Conservation (phyloP, 2,797 vertebrate genomes). For the Eulemur albifrons region DNA sequence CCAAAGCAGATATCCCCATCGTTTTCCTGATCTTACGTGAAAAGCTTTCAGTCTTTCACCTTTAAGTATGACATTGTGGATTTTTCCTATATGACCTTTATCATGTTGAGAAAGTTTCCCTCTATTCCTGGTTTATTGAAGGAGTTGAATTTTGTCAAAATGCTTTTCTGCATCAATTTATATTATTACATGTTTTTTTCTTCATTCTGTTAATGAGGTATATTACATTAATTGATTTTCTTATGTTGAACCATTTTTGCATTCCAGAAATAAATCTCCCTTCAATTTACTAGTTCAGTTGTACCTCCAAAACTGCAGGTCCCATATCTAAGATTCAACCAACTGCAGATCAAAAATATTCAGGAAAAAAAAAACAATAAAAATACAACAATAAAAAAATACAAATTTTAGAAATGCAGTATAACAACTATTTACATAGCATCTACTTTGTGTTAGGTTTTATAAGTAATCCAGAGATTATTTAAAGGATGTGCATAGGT, state of each 20-base stretch:
- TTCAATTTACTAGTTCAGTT: neutral
- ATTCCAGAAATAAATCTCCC: neutral
- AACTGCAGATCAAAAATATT: neutral
- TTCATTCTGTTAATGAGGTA: neutral
- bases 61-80: neutral
- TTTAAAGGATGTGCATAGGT: no score
- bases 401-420: no score
- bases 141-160: neutral
- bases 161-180: neutral
- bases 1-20: neutral
- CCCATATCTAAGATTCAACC: neutral
- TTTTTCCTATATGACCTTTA: neutral
- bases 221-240: neutral
- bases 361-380: neutral
- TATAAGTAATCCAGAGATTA: no score
- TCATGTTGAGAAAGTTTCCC: neutral
- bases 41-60: neutral
- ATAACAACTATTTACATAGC: no score
- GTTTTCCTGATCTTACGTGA: neutral
- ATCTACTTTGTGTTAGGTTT: no score
- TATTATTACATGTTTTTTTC: neutral
- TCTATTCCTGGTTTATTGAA: neutral
- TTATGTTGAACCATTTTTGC: no score
- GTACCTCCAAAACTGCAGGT: neutral
- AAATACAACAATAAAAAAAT: neutral